Evolutionary conservation across 2,113 vertebrate species (phyloP), one percentile per base, ranked within the genome.

Genomic region (Pteruthius melanotis): DNA sequence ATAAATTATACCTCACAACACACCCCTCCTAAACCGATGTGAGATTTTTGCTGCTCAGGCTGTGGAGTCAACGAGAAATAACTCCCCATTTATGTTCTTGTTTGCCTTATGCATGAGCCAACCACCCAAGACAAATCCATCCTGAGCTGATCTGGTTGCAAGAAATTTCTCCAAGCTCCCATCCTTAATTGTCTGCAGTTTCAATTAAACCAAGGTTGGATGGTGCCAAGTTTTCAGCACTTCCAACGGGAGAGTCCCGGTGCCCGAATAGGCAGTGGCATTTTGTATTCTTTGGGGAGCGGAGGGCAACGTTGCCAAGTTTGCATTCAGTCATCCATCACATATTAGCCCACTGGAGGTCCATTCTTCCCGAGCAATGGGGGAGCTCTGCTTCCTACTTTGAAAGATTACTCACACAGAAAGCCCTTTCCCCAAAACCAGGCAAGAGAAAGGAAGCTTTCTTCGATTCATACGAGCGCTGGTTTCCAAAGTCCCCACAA

Each of bases 241-340:
- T 94, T 95, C 82, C 84, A 94, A 37, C 26, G 45, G 47, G 61
- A 49, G n/a, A 52, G 69, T 40, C 60, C 74, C 35, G 39, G 65
- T 87, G 53, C 71, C 60, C 84, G 33, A 96, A 90, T n/a, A 93
- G 90, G 90, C 93, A 59, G 83, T 66, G 80, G 65, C 94, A 79
- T 94, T 96, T 91, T 66, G 69, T 96, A 83, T 94, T 83, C 91
- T 96, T 82, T 49, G 91, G 93, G 72, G 60, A 96, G 86, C 49
- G 28, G 74, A 81, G 63, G 76, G 65, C n/a, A 53, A n/a, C 78
- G 44, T 57, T 97, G 94, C 94, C 94, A 92, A 87, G 95, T 96
- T 93, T 96, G 95, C 85, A 95, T 96, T 93, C 95, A 95, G 91
- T 95, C 90, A 93, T 87, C 84, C 83, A 93, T 91, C 94, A 96